A percentile compares a stretch with the other conserved stretches of the same genome.
Evolutionary conservation across 1,140 invertebrate species (phyloP).

Genomic region (Lethocerus indicus): DNA sequence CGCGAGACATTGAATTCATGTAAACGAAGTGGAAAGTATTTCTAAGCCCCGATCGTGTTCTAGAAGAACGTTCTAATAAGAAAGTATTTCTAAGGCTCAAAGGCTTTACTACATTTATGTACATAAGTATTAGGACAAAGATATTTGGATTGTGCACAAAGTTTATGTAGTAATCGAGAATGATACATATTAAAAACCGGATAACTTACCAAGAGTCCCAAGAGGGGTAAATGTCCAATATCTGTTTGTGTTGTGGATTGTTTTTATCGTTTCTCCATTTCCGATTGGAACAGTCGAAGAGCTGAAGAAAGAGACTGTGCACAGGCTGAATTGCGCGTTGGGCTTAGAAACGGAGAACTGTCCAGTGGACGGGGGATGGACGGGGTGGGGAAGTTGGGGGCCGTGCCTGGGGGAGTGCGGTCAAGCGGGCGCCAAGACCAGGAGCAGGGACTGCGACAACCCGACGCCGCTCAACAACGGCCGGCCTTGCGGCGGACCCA

Average conservation of each 20-base stretch:
- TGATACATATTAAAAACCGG: background rate
- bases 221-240: too few relatives aligned
- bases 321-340: background rate
- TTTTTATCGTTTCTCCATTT: background rate
- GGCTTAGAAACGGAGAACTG: background rate
- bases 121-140: too few relatives aligned
- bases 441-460: slow-evolving; percentile 53
- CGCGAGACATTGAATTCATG: too few relatives aligned
- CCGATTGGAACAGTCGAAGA: too few relatives aligned
- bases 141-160: too few relatives aligned
- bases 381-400: slow-evolving; percentile 49
- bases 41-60: too few relatives aligned
- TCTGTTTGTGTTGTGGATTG: background rate
- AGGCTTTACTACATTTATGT: too few relatives aligned
- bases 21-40: too few relatives aligned
- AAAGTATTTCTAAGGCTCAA: too few relatives aligned
- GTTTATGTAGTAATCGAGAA: too few relatives aligned
- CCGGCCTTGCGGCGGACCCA: slow-evolving; percentile 31
- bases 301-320: background rate
- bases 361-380: slow-evolving; percentile 53
- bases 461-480: slow-evolving; percentile 64
- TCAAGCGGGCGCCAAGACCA: slow-evolving; percentile 60
- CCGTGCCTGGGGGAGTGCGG: slow-evolving; percentile 32
- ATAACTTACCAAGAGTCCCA: background rate
- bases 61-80: too few relatives aligned